Evolutionary conservation across 1,140 invertebrate species (phyloP), one percentile per base, ranked within the genome.

Genomic region (Callitettix versicolor): DNA sequence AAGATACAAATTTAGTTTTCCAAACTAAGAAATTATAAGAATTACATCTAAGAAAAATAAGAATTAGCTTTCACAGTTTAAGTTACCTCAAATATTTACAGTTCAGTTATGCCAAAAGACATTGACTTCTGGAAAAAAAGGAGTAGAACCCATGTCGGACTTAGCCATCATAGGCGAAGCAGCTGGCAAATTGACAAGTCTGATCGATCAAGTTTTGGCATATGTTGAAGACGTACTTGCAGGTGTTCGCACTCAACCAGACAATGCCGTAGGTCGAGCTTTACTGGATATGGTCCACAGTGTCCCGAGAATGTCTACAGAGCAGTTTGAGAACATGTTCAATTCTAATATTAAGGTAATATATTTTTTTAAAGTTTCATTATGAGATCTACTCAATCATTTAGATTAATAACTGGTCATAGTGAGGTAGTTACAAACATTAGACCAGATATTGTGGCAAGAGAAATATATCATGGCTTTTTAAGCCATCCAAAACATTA

Each of bases 241-340:
- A 48, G 85, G 84, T 41, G 81, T 85, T 61, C 77, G 80, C 60
- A 63, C 72, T 12, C 71, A 71, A 18, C 82, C 88, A 26, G 83
- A 88, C 68, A 85, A 87, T 69, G 82, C 81, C 53, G 84, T 91
- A 12, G 94, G 94, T 2, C 74, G 94, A 55, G 81, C 84, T 60
- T 76, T 97, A 44, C 74, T 95, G 26, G 86, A 94, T 70, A 81
- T 97, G 65, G 88, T 95, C 26, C 85, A 90, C 70, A 86, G 88
- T 24, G 84, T 95, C 49, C 93, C 94, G 17, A 86, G 91, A 67
- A 91, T 96, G 79, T 80, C 81, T 17, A 78, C 81, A 34, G 88
- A 93, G 66, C 84, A 93, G 66, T 95, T 97, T 71, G 90, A 92
- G 20, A 82, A 90, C 59, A 95, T 96, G 87, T 86, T 97, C 66